phyloP scores from a whole-genome alignment of 2,797 vertebrate genomes.

The Enteromius radiatus region DNA sequence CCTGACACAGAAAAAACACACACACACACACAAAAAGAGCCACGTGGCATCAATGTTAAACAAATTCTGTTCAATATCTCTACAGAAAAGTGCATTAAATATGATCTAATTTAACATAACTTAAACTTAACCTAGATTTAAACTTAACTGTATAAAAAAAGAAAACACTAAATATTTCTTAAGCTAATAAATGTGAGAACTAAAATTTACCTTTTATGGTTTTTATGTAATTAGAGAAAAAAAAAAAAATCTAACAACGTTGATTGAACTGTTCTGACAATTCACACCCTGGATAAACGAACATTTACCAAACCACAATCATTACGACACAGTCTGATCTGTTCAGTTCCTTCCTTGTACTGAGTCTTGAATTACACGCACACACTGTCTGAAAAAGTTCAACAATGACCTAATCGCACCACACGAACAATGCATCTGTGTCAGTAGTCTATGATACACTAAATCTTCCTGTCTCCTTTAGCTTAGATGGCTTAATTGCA shows the following conservation, averaged over 20 bases:
- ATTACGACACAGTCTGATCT: slow-evolving; percentile 28
- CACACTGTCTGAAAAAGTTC: slow-evolving; percentile 27
- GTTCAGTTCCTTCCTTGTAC: slow-evolving; percentile 38
- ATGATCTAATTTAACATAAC: not conserved
- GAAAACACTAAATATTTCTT: too few relatives aligned
- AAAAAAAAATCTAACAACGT: not conserved
- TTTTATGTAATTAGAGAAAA: not conserved
- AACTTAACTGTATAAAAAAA: too few relatives aligned
- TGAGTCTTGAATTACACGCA: not conserved
- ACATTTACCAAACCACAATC: slow-evolving; percentile 23
- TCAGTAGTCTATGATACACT: slow-evolving; percentile 36
- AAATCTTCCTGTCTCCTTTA: slow-evolving; percentile 35
- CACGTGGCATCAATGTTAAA: not conserved
- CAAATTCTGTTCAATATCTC: not conserved
- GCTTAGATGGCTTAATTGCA: slow-evolving; percentile 46
- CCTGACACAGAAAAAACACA: not conserved
- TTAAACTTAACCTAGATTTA: not conserved
- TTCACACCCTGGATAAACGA: not conserved
- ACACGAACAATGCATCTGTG: slow-evolving; percentile 36
- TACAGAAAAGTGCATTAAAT: slow-evolving; percentile 1
- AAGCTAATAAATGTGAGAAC: too few relatives aligned
- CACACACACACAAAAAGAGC: not conserved
- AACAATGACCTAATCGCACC: slow-evolving; percentile 36
- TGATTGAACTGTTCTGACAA: not conserved
- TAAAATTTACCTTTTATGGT: not conserved